Base-by-base conservation (phyloP, 2,113 vertebrate species). In the Thryonomys swinderianus region DNA sequence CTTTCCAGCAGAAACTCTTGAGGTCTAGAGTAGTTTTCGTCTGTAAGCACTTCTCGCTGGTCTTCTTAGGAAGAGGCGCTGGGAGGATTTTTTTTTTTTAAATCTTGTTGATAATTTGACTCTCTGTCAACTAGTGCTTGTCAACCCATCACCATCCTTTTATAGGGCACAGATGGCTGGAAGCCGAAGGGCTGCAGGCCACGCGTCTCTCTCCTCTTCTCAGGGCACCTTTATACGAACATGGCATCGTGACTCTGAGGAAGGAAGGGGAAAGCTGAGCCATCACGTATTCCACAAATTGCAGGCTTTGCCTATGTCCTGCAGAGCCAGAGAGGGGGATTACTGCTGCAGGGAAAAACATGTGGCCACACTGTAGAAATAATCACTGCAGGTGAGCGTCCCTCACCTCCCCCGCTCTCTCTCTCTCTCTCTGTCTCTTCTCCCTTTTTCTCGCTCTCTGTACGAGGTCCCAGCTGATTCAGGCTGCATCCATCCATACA, bases 401-500 rank as follows among this genome's bases (percentile, higher is more conserved):
- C 97, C 98, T 97, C 91, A 97, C 95, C 95, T 71, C 40, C 21
- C 40, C 27, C 67, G 67, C 74, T 85, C 53, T 88, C 48, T 94
- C 71, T 80, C 32, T 79, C 34, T 85, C 73, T 53, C 37, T 92
- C 55, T 95, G 37, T 91, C 80, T 97, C 88, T 89, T 83, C 94
- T 97, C 96, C 97, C 96, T 97, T 97, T 97, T 89, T 97, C 97
- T 95, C 85, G 88, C 98, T 98, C 98, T 98, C 97, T 98, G 98
- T 98, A 98, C 96, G 98, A 98, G 98, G 99, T 98, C 99, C 99
- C 98, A 99, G 99, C 99, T 99, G 99, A 99, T 99, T 99, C 98
- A 98, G 98, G 98, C 98, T 99, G 99, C 98, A 99, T 99, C 98
- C 98, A 98, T 99, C 99, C 99, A 99, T 98, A 99, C 99, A 99